Conservation (phyloP, 2,797 vertebrate genomes). For the Chaenodraco wilsoni region DNA sequence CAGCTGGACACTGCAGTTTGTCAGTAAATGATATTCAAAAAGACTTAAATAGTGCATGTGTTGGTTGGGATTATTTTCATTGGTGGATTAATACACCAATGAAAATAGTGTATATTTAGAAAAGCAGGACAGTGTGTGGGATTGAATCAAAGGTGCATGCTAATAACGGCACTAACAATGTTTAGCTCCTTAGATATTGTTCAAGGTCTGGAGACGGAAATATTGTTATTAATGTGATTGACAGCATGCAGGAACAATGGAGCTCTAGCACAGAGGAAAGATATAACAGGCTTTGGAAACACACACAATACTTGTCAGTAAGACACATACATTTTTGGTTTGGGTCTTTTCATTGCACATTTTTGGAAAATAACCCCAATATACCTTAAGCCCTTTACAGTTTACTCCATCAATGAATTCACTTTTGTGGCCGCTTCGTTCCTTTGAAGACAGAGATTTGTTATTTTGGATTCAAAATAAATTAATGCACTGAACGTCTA, state of each 20-base stretch:
- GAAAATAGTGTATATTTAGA: no score
- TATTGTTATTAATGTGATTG: neutral
- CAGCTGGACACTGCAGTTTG: no score
- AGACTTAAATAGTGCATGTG: no score
- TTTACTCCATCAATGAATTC: neutral
- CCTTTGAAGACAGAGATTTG: neutral
- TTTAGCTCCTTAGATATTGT: no score
- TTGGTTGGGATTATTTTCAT: no score
- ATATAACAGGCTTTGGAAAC: neutral
- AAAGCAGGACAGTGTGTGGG: no score
- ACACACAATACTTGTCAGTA: neutral
- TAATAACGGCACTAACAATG: neutral
- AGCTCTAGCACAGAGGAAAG: neutral
- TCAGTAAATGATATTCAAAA: neutral
- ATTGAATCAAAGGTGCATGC: neutral
- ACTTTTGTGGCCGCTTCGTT: neutral
- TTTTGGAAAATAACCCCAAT: neutral
- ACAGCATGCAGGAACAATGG: neutral
- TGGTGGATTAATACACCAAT: neutral
- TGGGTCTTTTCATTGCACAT: neutral
- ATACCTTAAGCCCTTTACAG: neutral
- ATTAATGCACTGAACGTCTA: neutral
- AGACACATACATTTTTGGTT: neutral
- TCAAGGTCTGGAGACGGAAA: no score
- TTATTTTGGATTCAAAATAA: neutral